Conservation (phyloP, 2,797 vertebrate species). For the Jordanella pulchra region DNA sequence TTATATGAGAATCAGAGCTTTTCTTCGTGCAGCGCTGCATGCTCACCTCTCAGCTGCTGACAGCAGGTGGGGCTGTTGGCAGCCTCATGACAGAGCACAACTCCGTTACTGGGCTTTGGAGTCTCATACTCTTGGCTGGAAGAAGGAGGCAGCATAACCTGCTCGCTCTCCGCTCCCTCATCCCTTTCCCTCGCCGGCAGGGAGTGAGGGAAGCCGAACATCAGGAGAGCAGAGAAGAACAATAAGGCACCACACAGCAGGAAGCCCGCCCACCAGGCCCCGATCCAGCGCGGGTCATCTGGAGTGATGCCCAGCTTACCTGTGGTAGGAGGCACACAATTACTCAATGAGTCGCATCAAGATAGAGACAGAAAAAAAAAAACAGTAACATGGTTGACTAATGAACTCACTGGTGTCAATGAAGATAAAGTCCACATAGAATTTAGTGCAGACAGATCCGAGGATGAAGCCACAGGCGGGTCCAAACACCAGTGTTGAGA, state of each 20-base stretch:
- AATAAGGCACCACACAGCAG: conserved; percentile 98
- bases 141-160: conserved; percentile 89
- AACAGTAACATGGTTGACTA: neutral
- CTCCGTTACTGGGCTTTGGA: conserved; percentile 90
- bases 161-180: conserved; percentile 84
- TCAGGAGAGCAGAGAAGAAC: conserved; percentile 93
- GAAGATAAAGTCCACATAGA: conserved; percentile 97
- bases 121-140: conserved; percentile 82
- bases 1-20: neutral
- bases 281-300: conserved; percentile 97
- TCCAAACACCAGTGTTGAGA: conserved; percentile 97
- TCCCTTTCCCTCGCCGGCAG: conserved; percentile 79
- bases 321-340: conserved; percentile 53
- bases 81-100: conserved; percentile 76
- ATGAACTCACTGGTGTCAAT: conserved; percentile 91
- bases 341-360: conserved; percentile 6
- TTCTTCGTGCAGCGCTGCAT: neutral
- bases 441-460: conserved; percentile 97
- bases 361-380: neutral
- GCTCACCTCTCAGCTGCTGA: conserved; percentile 93
- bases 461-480: conserved; percentile 98
- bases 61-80: conserved; percentile 88
- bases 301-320: conserved; percentile 90
- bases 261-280: conserved; percentile 99
- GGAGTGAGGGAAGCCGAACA: conserved; percentile 98